Base-by-base conservation (phyloP, 2,113 vertebrate species). In the Donacobius atricapilla region DNA sequence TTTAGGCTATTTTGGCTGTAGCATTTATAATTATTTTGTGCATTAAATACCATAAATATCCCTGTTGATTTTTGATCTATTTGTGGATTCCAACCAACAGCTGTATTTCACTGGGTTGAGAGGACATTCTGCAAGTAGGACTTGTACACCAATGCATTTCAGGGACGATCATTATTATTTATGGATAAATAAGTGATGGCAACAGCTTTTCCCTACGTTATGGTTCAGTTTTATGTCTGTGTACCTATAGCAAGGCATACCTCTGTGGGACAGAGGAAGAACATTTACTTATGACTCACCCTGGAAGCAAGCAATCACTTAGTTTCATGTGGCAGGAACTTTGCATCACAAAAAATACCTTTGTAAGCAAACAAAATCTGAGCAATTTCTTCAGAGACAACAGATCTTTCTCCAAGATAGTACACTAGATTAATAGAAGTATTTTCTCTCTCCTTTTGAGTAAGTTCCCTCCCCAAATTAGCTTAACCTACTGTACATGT, bases 21-120 rank as follows among this genome's bases (percentile, higher is more conserved):
- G 83, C 53, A 80, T 72, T 87, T 87, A 73, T 76, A 90, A 93
- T 89, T 94, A 93, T 90, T 96, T 90, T 65, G 42, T 92, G 70
- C 85, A 96, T 90, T 97, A 93, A 96, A 88, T 57, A 89, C 91
- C 79, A 93, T 87, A 96, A 97, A 92, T 93, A 92, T 80, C 89
- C 70, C 72, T 84, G 87, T 53, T 93, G 80, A 94, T 95, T 95
- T 94, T 44, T 72, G 75, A 93, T 94, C 73, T 96, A 86, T 94
- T 96, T 93, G 60, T 37, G 61, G 58, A 51, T 83, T 93, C 47
- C 48, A 83, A 80, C 56, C 93, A 68, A 77, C 81, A 97, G 85
- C 86, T 92, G 77, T 89, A 95, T 85, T 90, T 95, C 72, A 76
- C 61, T 89, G 42, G 37, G 39, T 20, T 86, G 78, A 96, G 57